phyloP scores from a whole-genome alignment of 2,113 vertebrate genomes.

The Callipepla squamata region DNA sequence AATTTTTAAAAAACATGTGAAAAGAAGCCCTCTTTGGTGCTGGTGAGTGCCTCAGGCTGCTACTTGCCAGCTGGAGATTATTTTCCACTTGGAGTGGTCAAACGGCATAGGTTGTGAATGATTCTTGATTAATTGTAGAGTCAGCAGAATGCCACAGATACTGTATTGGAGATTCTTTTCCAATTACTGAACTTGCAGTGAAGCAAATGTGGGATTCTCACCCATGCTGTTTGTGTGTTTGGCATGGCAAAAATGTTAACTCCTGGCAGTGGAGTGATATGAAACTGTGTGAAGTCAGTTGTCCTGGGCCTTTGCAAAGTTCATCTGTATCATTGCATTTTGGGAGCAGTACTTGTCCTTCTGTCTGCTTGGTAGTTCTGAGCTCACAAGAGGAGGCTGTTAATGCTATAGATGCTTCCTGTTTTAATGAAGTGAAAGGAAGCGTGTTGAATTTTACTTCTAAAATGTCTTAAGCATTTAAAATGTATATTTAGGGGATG shows the following conservation, averaged over 20 bases:
- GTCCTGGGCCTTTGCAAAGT: neutral
- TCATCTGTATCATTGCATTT: neutral
- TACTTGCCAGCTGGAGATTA: neutral
- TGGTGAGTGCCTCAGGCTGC: neutral
- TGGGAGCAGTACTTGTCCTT: neutral
- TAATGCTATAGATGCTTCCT: neutral
- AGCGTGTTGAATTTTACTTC: neutral
- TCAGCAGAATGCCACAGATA: neutral
- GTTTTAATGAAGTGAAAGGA: neutral
- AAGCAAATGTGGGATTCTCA: neutral
- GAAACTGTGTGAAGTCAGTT: neutral
- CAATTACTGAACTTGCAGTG: neutral
- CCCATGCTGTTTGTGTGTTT: neutral
- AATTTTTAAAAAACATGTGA: neutral
- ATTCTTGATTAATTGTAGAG: neutral
- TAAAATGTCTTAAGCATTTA: neutral
- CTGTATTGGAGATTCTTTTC: neutral
- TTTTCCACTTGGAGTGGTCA: neutral
- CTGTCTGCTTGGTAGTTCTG: neutral
- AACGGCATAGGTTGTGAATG: neutral
- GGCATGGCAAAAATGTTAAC: neutral
- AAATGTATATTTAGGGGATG: neutral
- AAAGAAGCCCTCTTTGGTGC: neutral
- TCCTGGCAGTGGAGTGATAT: neutral
- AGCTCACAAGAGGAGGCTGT: accelerated